phyloP scores from a whole-genome alignment of 2,797 vertebrate species.

The Fistularia tabacaria region DNA sequence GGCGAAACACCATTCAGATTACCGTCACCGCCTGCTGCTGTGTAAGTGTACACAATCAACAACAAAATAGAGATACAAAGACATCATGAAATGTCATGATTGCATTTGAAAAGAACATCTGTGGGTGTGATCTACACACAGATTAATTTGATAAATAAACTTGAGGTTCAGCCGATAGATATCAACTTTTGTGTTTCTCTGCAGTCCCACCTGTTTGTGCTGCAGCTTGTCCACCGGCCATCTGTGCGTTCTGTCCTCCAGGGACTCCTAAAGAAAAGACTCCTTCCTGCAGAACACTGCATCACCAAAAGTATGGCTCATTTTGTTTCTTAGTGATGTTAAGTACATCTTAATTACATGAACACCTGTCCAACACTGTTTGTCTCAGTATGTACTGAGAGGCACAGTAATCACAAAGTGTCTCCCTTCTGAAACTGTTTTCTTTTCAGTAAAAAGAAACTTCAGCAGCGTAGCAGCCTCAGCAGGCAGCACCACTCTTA shows the following conservation, averaged over 20 bases:
- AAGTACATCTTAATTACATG: conserved; percentile 40
- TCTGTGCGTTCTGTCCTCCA: conserved; percentile 95
- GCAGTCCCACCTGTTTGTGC: conserved; percentile 97
- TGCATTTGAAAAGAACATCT: conserved; percentile 5
- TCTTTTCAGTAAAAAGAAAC: conserved; percentile 89
- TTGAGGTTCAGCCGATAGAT: conserved; percentile 3
- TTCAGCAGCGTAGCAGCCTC: conserved; percentile 96
- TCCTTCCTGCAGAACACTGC: conserved; percentile 95
- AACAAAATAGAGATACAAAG: too few relatives aligned
- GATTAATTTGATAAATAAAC: not conserved
- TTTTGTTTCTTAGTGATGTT: conserved; percentile 30
- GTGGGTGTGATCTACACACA: not conserved
- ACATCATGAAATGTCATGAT: not conserved
- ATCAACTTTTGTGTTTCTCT: conserved; percentile 33
- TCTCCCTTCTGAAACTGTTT: too few relatives aligned
- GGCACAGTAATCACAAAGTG: not conserved
- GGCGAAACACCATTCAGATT: conserved; percentile 99
- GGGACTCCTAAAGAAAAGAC: conserved; percentile 95
- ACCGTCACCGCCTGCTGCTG: conserved; percentile 99
- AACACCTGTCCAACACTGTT: conserved; percentile 27
- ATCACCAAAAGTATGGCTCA: conserved; percentile 89
- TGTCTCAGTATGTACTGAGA: not conserved
- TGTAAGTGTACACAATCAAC: conserved; percentile 66
- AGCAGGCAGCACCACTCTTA: conserved; percentile 88
- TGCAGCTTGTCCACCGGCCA: conserved; percentile 96